Evolutionary conservation across 2,797 vertebrate species (phyloP).

Genomic region (Catostomus latipinnis): DNA sequence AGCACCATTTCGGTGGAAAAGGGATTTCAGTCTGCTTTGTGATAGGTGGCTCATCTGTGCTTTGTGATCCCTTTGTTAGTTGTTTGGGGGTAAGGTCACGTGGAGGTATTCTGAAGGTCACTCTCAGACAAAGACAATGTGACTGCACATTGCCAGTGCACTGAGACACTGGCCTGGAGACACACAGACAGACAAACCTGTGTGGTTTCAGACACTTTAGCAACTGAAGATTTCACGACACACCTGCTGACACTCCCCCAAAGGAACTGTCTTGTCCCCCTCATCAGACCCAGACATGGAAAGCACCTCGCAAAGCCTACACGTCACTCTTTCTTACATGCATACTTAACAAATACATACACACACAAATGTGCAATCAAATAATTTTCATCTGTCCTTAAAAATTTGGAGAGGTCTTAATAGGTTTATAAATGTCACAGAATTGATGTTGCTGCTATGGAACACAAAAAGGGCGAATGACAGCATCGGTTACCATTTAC

Average conservation of each 20-base stretch:
- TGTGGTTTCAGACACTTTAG: conserved; percentile 66
- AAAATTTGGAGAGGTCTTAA: neutral
- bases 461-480: neutral
- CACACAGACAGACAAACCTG: conserved; percentile 67
- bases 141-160: conserved; percentile 65
- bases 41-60: conserved; percentile 53
- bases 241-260: conserved; percentile 79
- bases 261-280: conserved; percentile 73
- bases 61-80: conserved; percentile 59
- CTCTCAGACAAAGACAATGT: conserved; percentile 67
- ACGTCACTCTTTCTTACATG: conserved; percentile 30
- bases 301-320: conserved; percentile 25
- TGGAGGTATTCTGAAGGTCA: conserved; percentile 65
- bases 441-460: neutral
- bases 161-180: conserved; percentile 65
- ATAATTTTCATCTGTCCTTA: neutral
- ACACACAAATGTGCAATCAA: conserved; percentile 40
- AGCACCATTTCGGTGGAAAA: conserved; percentile 30
- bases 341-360: conserved; percentile 13
- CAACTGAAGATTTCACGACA: conserved; percentile 70
- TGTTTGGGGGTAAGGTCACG: conserved; percentile 48
- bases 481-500: neutral
- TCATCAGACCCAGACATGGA: conserved; percentile 63
- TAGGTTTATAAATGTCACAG: no score
- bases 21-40: conserved; percentile 7